A percentile compares a stretch with the other conserved stretches of the same genome.
Evolutionary conservation across 2,113 vertebrate species (phyloP).

Genomic region (Epinephelus cyanopodus): DNA sequence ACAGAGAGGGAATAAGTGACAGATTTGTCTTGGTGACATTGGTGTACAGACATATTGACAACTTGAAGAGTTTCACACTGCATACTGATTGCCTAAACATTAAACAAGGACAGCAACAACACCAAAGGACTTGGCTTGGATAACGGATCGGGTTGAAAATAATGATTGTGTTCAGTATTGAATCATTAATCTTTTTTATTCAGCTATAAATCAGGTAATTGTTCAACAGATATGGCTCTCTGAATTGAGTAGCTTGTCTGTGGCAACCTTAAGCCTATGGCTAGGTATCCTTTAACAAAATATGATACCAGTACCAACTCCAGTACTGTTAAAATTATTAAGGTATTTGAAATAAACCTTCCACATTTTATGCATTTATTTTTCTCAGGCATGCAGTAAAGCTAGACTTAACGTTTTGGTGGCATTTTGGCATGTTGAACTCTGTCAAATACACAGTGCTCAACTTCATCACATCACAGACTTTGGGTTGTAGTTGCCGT

Average conservation of each 20-base stretch:
- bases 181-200: background rate
- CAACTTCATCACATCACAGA: no score
- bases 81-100: conserved; percentile 45
- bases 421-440: no score
- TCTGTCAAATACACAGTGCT: no score
- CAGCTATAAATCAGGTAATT: background rate
- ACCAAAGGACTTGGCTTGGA: conserved; percentile 7
- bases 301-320: no score
- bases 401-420: no score
- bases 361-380: no score
- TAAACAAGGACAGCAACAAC: conserved; percentile 24
- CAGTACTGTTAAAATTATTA: no score
- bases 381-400: no score
- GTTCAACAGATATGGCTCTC: background rate
- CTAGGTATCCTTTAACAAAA: no score
- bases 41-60: conserved; percentile 54
- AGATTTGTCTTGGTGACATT: conserved; percentile 49
- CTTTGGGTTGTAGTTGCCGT: no score
- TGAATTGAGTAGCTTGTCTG: background rate
- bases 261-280: background rate
- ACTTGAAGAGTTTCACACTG: conserved; percentile 37
- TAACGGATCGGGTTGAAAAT: background rate
- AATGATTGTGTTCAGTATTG: background rate
- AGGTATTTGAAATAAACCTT: no score
- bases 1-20: conserved; percentile 31